A percentile compares a stretch with the other conserved stretches of the same genome.
Evolutionary conservation across 2,797 vertebrate species (phyloP).

Genomic region (Sus cebifrons): DNA sequence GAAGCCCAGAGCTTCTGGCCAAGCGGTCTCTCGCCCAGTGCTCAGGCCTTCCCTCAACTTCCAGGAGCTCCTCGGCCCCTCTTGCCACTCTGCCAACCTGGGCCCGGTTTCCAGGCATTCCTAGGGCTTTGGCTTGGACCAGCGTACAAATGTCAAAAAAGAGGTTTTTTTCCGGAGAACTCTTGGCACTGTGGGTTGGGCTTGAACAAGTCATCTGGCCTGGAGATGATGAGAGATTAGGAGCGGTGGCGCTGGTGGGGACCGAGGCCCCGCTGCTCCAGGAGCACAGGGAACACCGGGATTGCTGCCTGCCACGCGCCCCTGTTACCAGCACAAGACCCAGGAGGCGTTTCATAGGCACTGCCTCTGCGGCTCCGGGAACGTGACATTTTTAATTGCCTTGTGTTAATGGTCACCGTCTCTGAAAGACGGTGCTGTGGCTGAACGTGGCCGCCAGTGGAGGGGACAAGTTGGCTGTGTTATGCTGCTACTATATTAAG

Average conservation of each 20-base stretch:
- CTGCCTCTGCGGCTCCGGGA: slow-evolving; percentile 20
- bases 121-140: slow-evolving; percentile 20
- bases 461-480: background rate
- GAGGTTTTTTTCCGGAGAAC: slow-evolving; percentile 33
- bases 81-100: background rate
- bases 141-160: background rate
- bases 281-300: background rate
- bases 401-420: slow-evolving; percentile 72
- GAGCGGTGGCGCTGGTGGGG: background rate
- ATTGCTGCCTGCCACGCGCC: background rate
- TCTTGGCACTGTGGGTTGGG: background rate
- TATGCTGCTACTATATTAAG: slow-evolving; percentile 76
- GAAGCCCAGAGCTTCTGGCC: background rate
- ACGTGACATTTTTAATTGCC: slow-evolving; percentile 75
- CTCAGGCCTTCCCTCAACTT: background rate
- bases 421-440: slow-evolving; percentile 45
- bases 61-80: background rate
- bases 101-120: slow-evolving; percentile 55
- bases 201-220: background rate
- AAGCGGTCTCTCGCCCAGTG: background rate
- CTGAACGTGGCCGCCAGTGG: background rate
- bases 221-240: background rate
- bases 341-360: slow-evolving; percentile 26
- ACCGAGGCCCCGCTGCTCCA: background rate
- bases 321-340: background rate